Conservation (phyloP, 2,797 vertebrate genomes). For the Cryptoblepharus egeriae region DNA sequence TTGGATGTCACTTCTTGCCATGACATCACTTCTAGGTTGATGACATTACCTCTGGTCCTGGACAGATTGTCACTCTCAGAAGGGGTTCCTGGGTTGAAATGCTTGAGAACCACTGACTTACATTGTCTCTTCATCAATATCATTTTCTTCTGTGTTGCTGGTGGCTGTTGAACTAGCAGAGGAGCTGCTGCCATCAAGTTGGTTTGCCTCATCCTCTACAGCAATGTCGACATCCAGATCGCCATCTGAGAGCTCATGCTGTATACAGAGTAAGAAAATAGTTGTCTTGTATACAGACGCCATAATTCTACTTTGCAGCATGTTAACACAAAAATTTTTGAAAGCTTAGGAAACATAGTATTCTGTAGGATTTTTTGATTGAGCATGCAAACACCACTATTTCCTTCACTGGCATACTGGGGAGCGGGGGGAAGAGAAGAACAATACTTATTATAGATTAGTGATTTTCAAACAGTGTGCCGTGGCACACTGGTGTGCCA, state of each 20-base stretch:
- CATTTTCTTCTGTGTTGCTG: conserved; percentile 98
- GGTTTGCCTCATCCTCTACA: conserved; percentile 93
- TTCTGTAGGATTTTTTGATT: too few species aligned
- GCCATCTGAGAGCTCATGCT: conserved; percentile 93
- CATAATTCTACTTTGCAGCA: too few species aligned
- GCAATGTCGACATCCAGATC: conserved; percentile 94
- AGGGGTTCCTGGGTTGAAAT: too few species aligned
- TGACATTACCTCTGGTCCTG: too few species aligned
- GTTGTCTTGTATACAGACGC: too few species aligned
- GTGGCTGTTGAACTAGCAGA: conserved; percentile 97
- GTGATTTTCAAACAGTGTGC: too few species aligned
- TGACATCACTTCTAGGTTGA: too few species aligned
- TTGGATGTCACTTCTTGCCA: too few species aligned
- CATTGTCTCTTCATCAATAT: conserved; percentile 99
- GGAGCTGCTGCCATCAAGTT: conserved; percentile 95
- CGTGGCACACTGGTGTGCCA: too few species aligned
- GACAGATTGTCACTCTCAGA: too few species aligned
- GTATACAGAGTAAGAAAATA: conserved; percentile 30
- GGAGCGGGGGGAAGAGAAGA: background rate
- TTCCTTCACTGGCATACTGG: background rate
- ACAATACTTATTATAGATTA: too few species aligned
- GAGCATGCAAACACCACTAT: background rate
- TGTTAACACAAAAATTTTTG: background rate
- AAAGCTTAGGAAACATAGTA: background rate
- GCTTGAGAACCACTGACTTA: too few species aligned